These are phyloP conservation scores for cattle (Bos taurus) DNA, from an alignment of 2,113 vertebrate species.

Conservation along the genomic window DNA sequence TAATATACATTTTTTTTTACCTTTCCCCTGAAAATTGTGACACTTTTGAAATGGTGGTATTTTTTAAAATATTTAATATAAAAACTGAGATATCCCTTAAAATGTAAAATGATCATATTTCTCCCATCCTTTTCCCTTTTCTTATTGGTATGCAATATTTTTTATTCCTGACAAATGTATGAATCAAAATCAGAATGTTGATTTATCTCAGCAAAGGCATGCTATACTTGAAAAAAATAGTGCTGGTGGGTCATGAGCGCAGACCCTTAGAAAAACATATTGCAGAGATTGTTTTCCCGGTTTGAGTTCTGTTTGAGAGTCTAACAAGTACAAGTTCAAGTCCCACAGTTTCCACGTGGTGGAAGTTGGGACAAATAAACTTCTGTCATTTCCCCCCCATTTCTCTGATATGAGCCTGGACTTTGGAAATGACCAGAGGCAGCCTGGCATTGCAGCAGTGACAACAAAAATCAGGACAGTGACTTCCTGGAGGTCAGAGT, in stretches of 20 bases:
- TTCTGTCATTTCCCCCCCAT: neutral
- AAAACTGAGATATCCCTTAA: neutral
- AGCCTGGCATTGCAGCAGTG: neutral
- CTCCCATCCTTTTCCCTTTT: neutral
- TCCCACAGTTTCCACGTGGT: neutral
- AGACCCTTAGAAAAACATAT: neutral
- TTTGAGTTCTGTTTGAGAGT: neutral
- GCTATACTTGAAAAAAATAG: neutral
- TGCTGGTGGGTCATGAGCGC: neutral
- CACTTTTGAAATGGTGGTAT: neutral
- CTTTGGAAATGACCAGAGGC: neutral
- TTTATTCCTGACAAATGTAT: neutral
- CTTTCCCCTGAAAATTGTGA: neutral
- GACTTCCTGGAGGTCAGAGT: neutral
- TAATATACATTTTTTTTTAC: neutral
- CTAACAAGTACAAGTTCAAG: neutral
- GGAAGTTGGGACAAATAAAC: neutral
- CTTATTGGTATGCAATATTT: neutral
- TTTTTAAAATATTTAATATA: neutral
- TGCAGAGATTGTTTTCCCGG: neutral
- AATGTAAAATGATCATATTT: neutral
- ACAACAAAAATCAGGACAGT: neutral
- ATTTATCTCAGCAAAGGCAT: neutral
- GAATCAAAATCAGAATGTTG: neutral
- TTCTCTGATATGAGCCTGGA: neutral